These are phyloP conservation scores for Cynocephalus volans DNA, from an alignment of 2,113 vertebrate species.

Conservation along the genomic window DNA sequence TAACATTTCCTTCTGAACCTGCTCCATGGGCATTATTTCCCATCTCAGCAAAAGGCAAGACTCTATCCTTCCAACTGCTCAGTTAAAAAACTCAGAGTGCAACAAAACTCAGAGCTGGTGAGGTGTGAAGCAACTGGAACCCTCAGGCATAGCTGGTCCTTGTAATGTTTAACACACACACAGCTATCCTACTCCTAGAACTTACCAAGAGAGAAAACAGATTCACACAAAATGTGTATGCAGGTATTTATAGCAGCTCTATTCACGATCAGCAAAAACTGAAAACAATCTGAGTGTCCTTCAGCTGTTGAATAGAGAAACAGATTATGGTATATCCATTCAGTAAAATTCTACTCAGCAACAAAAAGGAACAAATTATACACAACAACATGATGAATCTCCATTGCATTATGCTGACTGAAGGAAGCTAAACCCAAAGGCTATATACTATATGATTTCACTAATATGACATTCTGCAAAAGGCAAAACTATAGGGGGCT, in stretches of 20 bases:
- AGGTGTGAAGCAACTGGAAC: no score
- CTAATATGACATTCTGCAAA: neutral
- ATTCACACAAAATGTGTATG: neutral
- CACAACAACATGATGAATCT: accelerated
- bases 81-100: neutral
- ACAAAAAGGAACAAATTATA: neutral
- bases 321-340: neutral
- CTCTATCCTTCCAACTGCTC: neutral
- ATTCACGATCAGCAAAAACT: neutral
- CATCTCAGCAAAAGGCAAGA: neutral
- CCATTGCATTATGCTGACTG: neutral
- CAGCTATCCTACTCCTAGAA: neutral
- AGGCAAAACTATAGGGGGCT: neutral
- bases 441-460: accelerated
- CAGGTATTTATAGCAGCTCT: neutral
- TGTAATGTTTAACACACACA: neutral
- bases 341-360: neutral
- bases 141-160: neutral
- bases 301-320: neutral
- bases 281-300: neutral
- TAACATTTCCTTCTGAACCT: neutral
- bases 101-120: accelerated
- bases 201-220: neutral
- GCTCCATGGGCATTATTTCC: neutral
- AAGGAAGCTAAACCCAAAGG: neutral